These are phyloP conservation scores for Climacteris rufus DNA, from an alignment of 2,113 vertebrate species.

Conservation along the genomic window DNA sequence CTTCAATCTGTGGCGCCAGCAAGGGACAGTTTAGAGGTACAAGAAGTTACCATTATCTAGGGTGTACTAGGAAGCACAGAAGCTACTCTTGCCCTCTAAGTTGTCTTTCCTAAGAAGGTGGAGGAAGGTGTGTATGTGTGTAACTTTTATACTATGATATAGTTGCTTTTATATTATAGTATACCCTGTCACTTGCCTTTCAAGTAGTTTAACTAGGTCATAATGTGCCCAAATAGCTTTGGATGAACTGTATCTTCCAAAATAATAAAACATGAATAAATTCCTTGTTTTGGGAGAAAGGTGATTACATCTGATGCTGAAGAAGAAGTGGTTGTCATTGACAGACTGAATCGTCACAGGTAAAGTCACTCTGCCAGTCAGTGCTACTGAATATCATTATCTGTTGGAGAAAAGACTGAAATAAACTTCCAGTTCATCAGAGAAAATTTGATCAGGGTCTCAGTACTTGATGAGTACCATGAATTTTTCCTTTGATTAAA, in stretches of 20 bases:
- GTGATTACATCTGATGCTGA: background rate
- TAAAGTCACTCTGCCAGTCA: background rate
- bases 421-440: background rate
- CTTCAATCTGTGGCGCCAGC: background rate
- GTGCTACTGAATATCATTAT: background rate
- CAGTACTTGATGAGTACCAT: background rate
- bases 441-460: background rate
- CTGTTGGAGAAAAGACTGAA: background rate
- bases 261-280: background rate
- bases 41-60: background rate
- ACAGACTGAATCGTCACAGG: background rate
- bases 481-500: slow-evolving; percentile 3
- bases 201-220: background rate
- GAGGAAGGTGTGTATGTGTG: background rate
- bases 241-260: background rate
- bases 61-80: background rate
- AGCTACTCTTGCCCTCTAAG: background rate
- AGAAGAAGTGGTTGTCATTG: background rate
- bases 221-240: background rate
- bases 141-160: background rate
- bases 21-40: background rate
- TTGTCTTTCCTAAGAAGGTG: background rate
- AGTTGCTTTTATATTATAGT: background rate
- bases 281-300: background rate
- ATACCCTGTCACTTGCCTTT: background rate